Conservation (phyloP, 2,113 vertebrate genomes). For the Dendropsophus ebraccatus region DNA sequence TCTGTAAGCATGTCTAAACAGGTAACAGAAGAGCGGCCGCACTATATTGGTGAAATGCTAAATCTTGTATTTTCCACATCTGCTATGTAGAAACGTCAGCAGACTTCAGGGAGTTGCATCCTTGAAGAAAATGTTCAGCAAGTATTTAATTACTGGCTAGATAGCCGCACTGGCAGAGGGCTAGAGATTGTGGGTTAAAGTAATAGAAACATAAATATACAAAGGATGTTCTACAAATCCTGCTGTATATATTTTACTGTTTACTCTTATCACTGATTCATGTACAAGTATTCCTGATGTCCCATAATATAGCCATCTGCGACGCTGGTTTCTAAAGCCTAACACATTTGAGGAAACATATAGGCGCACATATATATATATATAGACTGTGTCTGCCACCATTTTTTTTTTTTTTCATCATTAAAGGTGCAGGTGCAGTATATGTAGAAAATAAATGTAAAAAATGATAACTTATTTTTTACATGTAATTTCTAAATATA, state of each 20-base stretch:
- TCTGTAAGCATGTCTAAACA: constrained; percentile 33
- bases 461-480: too few relatives aligned
- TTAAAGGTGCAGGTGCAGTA: too few relatives aligned
- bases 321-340: too few relatives aligned
- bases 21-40: neutral
- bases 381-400: too few relatives aligned
- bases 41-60: neutral
- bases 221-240: neutral
- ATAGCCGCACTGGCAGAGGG: neutral
- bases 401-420: too few relatives aligned
- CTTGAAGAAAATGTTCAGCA: constrained; percentile 29
- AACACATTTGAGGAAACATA: too few relatives aligned
- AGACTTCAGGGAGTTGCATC: neutral
- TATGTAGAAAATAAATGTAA: too few relatives aligned
- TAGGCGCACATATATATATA: too few relatives aligned
- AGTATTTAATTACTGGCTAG: constrained; percentile 28
- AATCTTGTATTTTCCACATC: constrained; percentile 11
- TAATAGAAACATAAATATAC: too few relatives aligned
- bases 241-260: neutral
- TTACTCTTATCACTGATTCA: neutral
- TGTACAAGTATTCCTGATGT: neutral
- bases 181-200: neutral
- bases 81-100: constrained; percentile 2
- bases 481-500: too few relatives aligned
- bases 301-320: neutral